Percentiles rank a stretch among this genome's conserved stretches.
phyloP scores from a whole-genome alignment of 2,888 invertebrate genomes.

The Drosophila demipolita region DNA sequence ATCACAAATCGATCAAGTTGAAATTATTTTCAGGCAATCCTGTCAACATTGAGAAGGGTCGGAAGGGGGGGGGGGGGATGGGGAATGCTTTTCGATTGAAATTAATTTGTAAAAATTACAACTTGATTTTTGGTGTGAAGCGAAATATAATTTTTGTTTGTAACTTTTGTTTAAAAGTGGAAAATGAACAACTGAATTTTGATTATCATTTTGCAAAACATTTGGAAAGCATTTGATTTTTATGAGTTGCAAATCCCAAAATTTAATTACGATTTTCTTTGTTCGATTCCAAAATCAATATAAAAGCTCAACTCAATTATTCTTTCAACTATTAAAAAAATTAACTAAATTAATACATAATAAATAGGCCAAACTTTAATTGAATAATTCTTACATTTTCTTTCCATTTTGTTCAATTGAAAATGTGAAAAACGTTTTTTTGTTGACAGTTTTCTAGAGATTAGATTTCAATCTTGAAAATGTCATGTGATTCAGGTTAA shows the following conservation, averaged over 20 bases:
- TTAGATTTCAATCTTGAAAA: background rate
- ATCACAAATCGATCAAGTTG: constrained; percentile 70
- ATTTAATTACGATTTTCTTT: background rate
- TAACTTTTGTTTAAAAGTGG: background rate
- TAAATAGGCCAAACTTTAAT: background rate
- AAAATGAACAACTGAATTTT: background rate
- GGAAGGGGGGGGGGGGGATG: background rate
- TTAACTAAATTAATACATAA: background rate
- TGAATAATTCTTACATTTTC: background rate
- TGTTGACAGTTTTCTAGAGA: background rate
- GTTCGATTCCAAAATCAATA: background rate
- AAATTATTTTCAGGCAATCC: constrained; percentile 47
- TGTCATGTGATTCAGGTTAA: background rate
- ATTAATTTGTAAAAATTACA: background rate
- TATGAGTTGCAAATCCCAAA: too few relatives aligned
- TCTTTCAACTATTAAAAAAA: background rate
- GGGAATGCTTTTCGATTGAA: background rate
- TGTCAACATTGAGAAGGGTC: background rate
- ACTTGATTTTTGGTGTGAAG: background rate
- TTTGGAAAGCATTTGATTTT: background rate
- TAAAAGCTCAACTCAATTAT: background rate
- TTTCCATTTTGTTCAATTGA: background rate
- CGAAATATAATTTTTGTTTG: background rate
- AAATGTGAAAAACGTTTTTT: background rate
- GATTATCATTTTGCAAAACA: background rate